phyloP scores from a whole-genome alignment of 2,888 invertebrate genomes.

The Lumbricus terrestris region DNA sequence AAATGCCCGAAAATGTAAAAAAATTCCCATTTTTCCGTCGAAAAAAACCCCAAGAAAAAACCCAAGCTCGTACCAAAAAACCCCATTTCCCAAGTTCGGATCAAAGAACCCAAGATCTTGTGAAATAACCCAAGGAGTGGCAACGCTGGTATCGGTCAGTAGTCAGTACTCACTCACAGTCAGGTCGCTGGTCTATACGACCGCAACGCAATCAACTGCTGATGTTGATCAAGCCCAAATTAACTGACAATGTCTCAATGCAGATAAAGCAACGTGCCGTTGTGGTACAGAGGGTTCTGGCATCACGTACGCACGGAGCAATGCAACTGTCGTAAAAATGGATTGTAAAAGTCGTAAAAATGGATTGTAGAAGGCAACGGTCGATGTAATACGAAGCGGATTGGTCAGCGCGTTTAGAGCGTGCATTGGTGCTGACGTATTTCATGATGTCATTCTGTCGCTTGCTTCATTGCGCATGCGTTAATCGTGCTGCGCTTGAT shows the following conservation, averaged over 20 bases:
- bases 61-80: no score
- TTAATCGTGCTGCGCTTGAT: no score
- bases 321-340: neutral
- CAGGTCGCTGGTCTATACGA: neutral
- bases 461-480: no score
- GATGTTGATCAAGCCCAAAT: neutral
- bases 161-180: no score
- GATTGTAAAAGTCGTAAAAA: neutral
- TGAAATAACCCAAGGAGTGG: no score
- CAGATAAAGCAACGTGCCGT: neutral
- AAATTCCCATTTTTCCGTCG: no score
- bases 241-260: neutral
- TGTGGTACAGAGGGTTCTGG: neutral
- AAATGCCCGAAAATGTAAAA: no score
- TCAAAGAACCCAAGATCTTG: no score
- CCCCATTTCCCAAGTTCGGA: no score
- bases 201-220: neutral
- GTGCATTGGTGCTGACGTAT: no score
- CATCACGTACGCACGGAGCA: neutral
- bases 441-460: no score
- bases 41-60: no score
- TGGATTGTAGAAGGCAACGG: neutral
- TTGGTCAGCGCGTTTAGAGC: neutral
- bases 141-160: neutral
- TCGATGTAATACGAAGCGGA: neutral